A percentile compares a stretch with the other conserved stretches of the same genome.
These are phyloP conservation scores for Cephus cinctus DNA, from an alignment of 1,140 invertebrate genomes.

Conservation along the genomic window DNA sequence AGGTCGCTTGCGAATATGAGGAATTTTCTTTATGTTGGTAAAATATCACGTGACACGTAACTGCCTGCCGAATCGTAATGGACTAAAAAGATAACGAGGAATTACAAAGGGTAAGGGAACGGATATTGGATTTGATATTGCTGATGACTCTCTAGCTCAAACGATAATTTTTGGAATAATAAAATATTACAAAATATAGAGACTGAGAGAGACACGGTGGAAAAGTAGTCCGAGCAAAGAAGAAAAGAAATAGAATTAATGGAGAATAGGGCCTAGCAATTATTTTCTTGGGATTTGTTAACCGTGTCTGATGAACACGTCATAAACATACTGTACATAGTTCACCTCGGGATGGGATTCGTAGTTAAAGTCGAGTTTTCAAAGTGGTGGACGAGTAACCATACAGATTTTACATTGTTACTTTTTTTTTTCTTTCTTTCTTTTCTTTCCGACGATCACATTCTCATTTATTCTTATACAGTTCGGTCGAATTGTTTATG, in stretches of 20 bases:
- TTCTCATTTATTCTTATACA: slow-evolving; percentile 10
- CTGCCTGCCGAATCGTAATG: too few relatives aligned
- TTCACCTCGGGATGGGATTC: neutral
- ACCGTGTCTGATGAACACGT: neutral
- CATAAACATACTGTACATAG: neutral
- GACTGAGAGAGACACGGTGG: neutral
- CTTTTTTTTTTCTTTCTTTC: too few relatives aligned
- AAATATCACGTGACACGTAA: too few relatives aligned
- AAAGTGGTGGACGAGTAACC: neutral
- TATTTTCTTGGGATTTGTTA: neutral
- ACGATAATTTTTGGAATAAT: neutral
- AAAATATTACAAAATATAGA: neutral
- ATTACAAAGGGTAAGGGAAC: slow-evolving; percentile 23
- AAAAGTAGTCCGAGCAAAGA: neutral
- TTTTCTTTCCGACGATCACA: neutral
- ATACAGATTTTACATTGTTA: too few relatives aligned
- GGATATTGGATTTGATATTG: neutral
- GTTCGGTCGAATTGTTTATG: too few relatives aligned
- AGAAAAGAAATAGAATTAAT: too few relatives aligned
- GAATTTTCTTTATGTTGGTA: too few relatives aligned
- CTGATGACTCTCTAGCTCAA: neutral
- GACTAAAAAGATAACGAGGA: too few relatives aligned
- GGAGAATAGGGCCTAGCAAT: neutral
- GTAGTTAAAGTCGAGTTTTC: neutral
- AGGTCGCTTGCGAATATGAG: too few relatives aligned